Percentiles rank a stretch among this genome's conserved stretches.
Conservation (phyloP, 2,113 vertebrate species). For the Zosterops borbonicus region DNA sequence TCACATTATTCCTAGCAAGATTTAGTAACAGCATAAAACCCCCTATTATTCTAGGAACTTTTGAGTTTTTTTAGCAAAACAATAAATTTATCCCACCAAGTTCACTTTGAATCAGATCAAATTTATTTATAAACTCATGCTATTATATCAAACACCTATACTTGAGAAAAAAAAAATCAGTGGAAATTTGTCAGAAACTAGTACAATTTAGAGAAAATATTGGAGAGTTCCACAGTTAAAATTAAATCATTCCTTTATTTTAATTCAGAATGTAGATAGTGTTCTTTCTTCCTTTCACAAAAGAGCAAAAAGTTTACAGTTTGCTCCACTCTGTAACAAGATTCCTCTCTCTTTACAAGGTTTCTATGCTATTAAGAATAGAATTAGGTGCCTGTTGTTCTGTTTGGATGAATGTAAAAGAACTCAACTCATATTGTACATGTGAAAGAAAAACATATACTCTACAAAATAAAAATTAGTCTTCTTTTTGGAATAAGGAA, state of each 20-base stretch:
- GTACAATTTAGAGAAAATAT: not conserved
- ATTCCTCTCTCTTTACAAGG: not conserved
- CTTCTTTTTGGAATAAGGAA: not conserved
- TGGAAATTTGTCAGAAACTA: not conserved
- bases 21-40: not conserved
- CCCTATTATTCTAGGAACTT: not conserved
- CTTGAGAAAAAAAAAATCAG: not conserved
- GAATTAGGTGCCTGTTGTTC: not conserved
- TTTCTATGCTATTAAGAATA: not conserved
- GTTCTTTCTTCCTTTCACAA: not conserved
- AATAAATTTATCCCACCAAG: not conserved
- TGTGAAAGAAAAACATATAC: not conserved
- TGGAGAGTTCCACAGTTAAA: not conserved
- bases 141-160: not conserved
- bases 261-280: not conserved
- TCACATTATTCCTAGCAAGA: not conserved
- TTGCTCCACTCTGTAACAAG: not conserved
- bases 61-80: not conserved
- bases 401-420: not conserved
- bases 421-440: fast-evolving
- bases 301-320: not conserved
- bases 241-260: not conserved
- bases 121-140: not conserved
- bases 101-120: not conserved
- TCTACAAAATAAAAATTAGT: not conserved